Percentiles rank a stretch among this genome's conserved stretches.
These are phyloP conservation scores for Campoletis raptor DNA, from an alignment of 2,888 invertebrate genomes.

Conservation along the genomic window DNA sequence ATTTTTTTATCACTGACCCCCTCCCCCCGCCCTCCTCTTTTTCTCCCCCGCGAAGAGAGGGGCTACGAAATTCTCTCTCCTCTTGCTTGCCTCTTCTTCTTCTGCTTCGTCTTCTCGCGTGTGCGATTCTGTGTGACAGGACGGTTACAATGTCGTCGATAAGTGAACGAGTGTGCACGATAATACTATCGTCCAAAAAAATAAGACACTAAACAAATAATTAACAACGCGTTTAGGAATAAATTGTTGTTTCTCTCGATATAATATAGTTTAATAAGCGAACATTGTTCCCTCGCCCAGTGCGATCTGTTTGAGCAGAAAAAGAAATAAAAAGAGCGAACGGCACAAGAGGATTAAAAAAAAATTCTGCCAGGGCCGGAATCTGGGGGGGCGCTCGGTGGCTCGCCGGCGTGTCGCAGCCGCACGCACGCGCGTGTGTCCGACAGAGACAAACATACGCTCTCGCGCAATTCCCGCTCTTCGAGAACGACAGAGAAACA, in stretches of 20 bases:
- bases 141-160: conserved; percentile 58
- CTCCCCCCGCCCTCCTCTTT: neutral
- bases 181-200: conserved; percentile 38
- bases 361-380: conserved; percentile 50
- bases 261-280: neutral
- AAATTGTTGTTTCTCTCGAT: neutral
- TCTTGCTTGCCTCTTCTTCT: neutral
- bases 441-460: conserved; percentile 33
- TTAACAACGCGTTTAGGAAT: neutral
- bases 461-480: conserved; percentile 3
- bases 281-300: neutral
- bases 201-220: neutral
- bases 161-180: conserved; percentile 58
- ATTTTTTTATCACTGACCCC: conserved; percentile 19
- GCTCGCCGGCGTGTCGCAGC: conserved; percentile 54
- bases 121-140: conserved; percentile 41
- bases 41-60: conserved; percentile 39
- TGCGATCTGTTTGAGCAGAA: neutral
- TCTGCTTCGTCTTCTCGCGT: conserved; percentile 16
- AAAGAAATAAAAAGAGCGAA: conserved; percentile 30
- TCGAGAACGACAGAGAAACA: conserved; percentile 3
- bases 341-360: conserved; percentile 33
- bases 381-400: conserved; percentile 42
- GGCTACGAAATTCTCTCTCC: conserved; percentile 45
- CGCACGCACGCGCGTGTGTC: conserved; percentile 45